A percentile compares a stretch with the other conserved stretches of the same genome.
These are phyloP conservation scores for Mythimna albipuncta DNA, from an alignment of 2,888 invertebrate species.

Conservation along the genomic window DNA sequence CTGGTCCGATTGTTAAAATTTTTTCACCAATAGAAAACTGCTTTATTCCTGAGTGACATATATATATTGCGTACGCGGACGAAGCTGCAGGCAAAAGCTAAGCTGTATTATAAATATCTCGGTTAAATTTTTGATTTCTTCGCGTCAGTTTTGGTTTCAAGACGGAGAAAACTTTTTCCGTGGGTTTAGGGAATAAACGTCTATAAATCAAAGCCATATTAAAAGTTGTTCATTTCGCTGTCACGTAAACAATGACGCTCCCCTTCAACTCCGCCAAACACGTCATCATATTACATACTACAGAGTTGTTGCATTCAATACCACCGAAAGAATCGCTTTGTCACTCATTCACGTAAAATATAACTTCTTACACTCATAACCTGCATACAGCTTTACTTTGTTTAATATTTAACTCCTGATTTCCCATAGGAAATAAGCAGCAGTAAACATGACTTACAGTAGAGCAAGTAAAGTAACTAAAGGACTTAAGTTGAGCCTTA, in stretches of 20 bases:
- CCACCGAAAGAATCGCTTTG: constrained; percentile 10
- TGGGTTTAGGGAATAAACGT: neutral
- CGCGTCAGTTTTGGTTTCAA: neutral
- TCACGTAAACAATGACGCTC: constrained; percentile 4
- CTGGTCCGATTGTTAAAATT: no score
- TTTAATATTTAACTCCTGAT: constrained; percentile 52
- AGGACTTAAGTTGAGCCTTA: constrained; percentile 14
- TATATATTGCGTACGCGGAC: no score
- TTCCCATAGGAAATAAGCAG: constrained; percentile 50
- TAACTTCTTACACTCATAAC: constrained; percentile 23
- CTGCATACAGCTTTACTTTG: constrained; percentile 26
- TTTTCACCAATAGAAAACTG: no score
- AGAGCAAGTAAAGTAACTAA: constrained; percentile 17
- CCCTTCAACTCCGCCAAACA: constrained; percentile 10
- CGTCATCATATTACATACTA: constrained; percentile 8
- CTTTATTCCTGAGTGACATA: no score
- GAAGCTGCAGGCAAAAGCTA: no score
- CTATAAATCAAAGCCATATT: constrained; percentile 22
- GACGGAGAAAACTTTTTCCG: neutral
- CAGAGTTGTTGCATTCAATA: neutral
- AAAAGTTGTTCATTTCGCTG: constrained; percentile 11
- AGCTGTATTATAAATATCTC: no score
- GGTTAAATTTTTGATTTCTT: neutral
- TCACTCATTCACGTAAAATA: constrained; percentile 1
- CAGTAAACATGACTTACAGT: constrained; percentile 30